Conservation (phyloP, 2,888 invertebrate species). For the Bellardia pandia region DNA sequence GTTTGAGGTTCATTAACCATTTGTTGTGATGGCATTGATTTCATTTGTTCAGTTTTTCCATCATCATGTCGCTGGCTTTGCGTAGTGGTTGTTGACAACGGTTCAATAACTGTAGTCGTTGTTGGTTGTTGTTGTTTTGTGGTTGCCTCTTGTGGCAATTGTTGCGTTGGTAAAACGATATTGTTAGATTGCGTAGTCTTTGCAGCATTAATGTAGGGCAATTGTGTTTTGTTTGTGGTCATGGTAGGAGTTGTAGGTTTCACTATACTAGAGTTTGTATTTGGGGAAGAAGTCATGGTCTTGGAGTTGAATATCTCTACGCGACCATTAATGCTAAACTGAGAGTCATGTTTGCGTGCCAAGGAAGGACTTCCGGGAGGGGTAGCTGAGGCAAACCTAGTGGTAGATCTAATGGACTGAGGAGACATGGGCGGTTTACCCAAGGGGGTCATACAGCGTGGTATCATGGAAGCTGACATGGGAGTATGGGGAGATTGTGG, state of each 20-base stretch:
- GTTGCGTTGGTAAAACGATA: slow-evolving; percentile 56
- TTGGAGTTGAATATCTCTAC: slow-evolving; percentile 82
- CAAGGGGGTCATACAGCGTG: slow-evolving; percentile 75
- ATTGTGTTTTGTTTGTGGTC: slow-evolving; percentile 73
- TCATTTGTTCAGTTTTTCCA: slow-evolving; percentile 77
- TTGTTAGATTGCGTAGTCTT: slow-evolving; percentile 49
- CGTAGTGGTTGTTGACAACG: slow-evolving; percentile 66
- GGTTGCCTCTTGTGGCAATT: slow-evolving; percentile 51
- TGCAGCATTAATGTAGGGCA: slow-evolving; percentile 72
- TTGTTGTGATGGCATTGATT: slow-evolving; percentile 84
- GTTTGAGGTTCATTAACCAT: slow-evolving; percentile 68
- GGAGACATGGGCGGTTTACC: slow-evolving; percentile 78
- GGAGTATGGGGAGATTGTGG: slow-evolving; percentile 8
- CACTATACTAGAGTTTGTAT: slow-evolving; percentile 16
- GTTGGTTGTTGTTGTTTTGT: slow-evolving; percentile 58
- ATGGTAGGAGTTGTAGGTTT: slow-evolving; percentile 78
- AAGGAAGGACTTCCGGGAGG: slow-evolving; percentile 71
- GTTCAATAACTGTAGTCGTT: slow-evolving; percentile 66
- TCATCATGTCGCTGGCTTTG: not conserved
- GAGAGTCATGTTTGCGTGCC: slow-evolving; percentile 73
- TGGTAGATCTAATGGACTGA: slow-evolving; percentile 68
- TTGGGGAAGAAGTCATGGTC: slow-evolving; percentile 74
- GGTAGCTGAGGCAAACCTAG: slow-evolving; percentile 72
- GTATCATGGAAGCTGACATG: slow-evolving; percentile 74
- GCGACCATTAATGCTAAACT: slow-evolving; percentile 81